Conservation (phyloP, 2,888 invertebrate species). For the Pomacea canaliculata region DNA sequence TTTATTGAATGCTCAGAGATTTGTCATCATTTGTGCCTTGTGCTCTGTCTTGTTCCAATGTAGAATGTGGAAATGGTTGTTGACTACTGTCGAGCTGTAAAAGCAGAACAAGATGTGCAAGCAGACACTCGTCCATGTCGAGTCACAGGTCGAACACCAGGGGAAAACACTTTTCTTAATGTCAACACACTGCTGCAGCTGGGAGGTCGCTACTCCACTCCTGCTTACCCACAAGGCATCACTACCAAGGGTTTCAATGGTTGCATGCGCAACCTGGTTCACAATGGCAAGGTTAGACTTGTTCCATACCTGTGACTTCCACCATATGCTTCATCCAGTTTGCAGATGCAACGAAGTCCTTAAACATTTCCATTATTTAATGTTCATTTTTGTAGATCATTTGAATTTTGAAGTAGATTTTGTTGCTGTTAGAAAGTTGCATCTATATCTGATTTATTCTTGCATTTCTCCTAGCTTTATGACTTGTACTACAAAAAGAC, state of each 20-base stretch:
- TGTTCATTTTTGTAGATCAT: neutral
- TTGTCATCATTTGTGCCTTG: neutral
- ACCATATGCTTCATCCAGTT: neutral
- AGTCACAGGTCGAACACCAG: conserved; percentile 89
- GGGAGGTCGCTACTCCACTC: conserved; percentile 76
- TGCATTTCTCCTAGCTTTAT: conserved; percentile 77
- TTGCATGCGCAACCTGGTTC: conserved; percentile 93
- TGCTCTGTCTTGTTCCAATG: neutral
- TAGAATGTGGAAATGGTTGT: conserved; percentile 89
- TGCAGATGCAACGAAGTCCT: too few species aligned
- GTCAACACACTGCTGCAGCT: conserved; percentile 95
- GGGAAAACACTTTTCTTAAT: conserved; percentile 95
- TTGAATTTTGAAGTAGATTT: neutral
- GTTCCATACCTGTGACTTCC: neutral
- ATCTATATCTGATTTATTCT: too few species aligned
- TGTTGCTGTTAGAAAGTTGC: too few species aligned
- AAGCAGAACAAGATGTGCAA: conserved; percentile 83
- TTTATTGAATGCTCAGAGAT: neutral
- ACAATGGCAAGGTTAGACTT: conserved; percentile 80
- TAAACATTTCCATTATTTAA: neutral
- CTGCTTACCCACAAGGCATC: conserved; percentile 34
- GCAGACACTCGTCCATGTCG: conserved; percentile 93
- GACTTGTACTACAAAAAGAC: conserved; percentile 82
- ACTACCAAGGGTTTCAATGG: conserved; percentile 87
- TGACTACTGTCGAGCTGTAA: conserved; percentile 90